These are phyloP conservation scores for Chromobotia macracanthus DNA, from an alignment of 2,797 vertebrate species.

Conservation along the genomic window DNA sequence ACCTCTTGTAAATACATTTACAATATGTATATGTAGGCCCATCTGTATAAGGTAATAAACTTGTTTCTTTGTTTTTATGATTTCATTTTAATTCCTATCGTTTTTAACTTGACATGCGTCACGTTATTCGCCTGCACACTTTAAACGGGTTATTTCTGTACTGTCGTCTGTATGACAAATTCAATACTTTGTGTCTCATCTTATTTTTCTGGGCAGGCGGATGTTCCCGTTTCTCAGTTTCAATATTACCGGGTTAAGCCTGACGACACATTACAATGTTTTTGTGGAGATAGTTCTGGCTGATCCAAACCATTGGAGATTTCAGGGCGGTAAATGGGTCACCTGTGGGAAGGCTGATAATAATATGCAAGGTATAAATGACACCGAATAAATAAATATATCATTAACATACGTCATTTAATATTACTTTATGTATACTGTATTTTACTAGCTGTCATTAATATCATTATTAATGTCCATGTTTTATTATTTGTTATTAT, in stretches of 20 bases:
- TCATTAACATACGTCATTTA: neutral
- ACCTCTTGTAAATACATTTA: too few species aligned
- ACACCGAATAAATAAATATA: neutral
- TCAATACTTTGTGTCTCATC: neutral
- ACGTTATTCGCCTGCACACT: too few species aligned
- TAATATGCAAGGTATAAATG: conserved; percentile 88
- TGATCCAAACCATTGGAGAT: conserved; percentile 97
- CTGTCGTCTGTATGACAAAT: too few species aligned
- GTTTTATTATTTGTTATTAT: neutral
- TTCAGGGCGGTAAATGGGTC: conserved; percentile 98
- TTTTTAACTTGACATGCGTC: too few species aligned
- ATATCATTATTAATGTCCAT: neutral
- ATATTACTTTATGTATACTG: neutral
- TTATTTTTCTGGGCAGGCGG: conserved; percentile 73
- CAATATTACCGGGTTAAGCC: conserved; percentile 89
- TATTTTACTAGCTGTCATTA: neutral
- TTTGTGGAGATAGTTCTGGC: conserved; percentile 94
- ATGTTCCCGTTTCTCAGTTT: conserved; percentile 99
- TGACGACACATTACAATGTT: conserved; percentile 92
- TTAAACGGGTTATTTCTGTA: too few species aligned
- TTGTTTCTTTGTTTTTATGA: too few species aligned
- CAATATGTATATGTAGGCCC: too few species aligned
- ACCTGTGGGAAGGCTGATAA: conserved; percentile 98
- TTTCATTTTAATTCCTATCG: too few species aligned
- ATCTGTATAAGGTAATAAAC: too few species aligned